These are phyloP conservation scores for Dyspetes luteomarginatus DNA, from an alignment of 2,888 invertebrate genomes.

Conservation along the genomic window DNA sequence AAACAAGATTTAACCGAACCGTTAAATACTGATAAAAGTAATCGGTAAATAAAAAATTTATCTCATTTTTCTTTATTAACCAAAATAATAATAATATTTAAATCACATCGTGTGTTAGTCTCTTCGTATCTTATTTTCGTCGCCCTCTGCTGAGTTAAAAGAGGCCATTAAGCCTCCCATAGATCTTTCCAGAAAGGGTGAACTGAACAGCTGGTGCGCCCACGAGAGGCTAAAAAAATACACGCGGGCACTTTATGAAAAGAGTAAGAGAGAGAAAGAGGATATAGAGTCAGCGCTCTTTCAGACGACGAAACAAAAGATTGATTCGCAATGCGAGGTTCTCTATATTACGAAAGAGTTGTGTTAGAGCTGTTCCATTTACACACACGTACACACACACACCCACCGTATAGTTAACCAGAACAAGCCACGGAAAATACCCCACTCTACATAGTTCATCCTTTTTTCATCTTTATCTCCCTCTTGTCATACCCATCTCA, in stretches of 20 bases:
- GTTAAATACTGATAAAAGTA: too few species aligned
- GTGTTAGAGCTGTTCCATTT: background rate
- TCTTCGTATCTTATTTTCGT: conserved; percentile 12
- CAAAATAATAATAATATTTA: background rate
- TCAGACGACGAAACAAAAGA: conserved; percentile 52
- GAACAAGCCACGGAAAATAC: conserved; percentile 12
- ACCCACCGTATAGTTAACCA: background rate
- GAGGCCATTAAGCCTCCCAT: too few species aligned
- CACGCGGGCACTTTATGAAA: background rate
- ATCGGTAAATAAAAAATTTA: background rate
- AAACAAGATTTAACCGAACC: too few species aligned
- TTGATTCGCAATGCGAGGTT: conserved; percentile 57
- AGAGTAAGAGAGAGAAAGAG: background rate
- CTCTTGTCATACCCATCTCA: conserved; percentile 18
- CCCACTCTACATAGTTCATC: conserved; percentile 12
- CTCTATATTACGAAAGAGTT: conserved; percentile 4
- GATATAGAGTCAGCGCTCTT: conserved; percentile 33
- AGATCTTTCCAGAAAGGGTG: too few species aligned
- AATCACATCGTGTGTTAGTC: background rate
- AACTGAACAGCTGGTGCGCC: background rate
- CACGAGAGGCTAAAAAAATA: conserved; percentile 8
- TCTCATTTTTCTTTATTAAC: background rate
- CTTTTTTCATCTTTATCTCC: conserved; percentile 23
- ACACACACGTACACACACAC: background rate
- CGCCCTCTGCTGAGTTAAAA: conserved; percentile 7